These are phyloP conservation scores for Melinopterus prodromus DNA, from an alignment of 2,888 invertebrate species.

Conservation along the genomic window DNA sequence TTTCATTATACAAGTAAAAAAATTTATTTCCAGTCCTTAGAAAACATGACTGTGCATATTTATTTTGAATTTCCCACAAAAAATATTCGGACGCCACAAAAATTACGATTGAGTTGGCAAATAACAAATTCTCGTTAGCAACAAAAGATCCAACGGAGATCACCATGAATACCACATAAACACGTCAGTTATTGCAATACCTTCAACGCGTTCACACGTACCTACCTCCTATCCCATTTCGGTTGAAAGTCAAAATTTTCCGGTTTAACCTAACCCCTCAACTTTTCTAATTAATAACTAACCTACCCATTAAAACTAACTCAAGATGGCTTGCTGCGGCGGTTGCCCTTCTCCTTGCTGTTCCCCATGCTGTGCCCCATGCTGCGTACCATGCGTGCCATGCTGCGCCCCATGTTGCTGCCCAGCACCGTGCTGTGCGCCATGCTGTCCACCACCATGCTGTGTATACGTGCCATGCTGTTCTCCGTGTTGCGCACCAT, in stretches of 20 bases:
- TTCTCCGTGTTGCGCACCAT: constrained; percentile 40
- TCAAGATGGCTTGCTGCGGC: constrained; percentile 7
- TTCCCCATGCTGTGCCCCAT: constrained; percentile 29
- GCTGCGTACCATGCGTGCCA: constrained; percentile 28
- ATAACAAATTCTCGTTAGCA: not conserved
- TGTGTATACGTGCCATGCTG: constrained; percentile 40
- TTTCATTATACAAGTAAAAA: too few relatives aligned
- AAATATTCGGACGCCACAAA: not conserved
- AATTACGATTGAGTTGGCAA: not conserved
- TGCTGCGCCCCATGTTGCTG: constrained; percentile 37
- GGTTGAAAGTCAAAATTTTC: not conserved
- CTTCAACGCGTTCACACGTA: not conserved
- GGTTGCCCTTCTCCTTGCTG: constrained; percentile 30
- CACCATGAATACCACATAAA: not conserved
- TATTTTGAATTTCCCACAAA: not conserved
- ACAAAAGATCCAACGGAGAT: not conserved
- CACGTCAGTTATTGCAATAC: not conserved
- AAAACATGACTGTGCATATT: too few relatives aligned
- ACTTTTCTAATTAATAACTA: not conserved
- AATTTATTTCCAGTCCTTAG: too few relatives aligned
- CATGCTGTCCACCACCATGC: constrained; percentile 43
- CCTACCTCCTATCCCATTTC: not conserved
- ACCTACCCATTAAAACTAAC: not conserved
- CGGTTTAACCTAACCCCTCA: not conserved
- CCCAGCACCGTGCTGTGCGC: constrained; percentile 37